Conservation (phyloP, 1,140 invertebrate species). For the Bombus sylvicola region DNA sequence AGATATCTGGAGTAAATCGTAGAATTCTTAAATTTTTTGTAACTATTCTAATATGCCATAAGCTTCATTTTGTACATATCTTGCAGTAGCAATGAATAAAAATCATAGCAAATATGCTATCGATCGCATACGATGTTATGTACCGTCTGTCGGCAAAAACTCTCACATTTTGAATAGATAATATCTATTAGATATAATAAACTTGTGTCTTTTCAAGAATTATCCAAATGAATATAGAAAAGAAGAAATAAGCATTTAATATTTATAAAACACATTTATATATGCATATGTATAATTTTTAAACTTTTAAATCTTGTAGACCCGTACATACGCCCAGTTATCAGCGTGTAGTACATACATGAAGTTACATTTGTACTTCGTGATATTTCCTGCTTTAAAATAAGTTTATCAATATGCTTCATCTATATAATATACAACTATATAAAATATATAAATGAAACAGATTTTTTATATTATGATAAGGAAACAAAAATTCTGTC, state of each 20-base stretch:
- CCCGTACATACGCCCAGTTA: too few relatives aligned
- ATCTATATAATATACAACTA: too few relatives aligned
- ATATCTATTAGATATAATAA: not conserved
- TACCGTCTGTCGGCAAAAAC: conserved; percentile 12
- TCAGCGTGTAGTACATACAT: too few relatives aligned
- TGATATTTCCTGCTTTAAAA: not conserved
- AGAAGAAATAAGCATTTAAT: not conserved
- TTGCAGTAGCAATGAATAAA: not conserved
- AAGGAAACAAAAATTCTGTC: not conserved
- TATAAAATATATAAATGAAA: not conserved
- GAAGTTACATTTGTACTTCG: too few relatives aligned
- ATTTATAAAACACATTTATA: not conserved
- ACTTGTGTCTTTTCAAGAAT: not conserved
- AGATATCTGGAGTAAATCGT: not conserved
- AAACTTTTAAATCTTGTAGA: not conserved
- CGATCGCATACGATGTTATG: not conserved
- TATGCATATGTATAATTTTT: not conserved
- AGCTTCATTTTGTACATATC: not conserved
- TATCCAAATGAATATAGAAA: not conserved
- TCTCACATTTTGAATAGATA: not conserved
- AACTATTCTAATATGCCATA: not conserved
- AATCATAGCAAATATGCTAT: not conserved
- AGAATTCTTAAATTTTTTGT: not conserved
- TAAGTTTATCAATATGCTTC: too few relatives aligned
- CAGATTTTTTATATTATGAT: too few relatives aligned